A percentile compares a stretch with the other conserved stretches of the same genome.
Evolutionary conservation across 1,140 invertebrate species (phyloP).

Genomic region (Procambarus clarkii): DNA sequence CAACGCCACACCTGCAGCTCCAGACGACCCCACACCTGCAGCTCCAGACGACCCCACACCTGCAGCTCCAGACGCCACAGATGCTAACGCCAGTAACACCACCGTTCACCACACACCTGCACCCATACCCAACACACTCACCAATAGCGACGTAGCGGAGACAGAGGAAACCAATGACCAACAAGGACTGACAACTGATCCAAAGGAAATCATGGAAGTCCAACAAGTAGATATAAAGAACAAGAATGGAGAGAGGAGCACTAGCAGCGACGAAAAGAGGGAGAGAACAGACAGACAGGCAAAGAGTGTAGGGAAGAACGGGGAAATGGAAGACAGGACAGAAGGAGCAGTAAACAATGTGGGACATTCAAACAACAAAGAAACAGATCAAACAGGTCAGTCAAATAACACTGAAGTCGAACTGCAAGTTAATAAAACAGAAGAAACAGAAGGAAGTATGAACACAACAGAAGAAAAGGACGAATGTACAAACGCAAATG

Average conservation of each 20-base stretch:
- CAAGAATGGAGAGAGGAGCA: background rate
- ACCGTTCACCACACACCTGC: background rate
- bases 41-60: no score
- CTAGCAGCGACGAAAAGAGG: background rate
- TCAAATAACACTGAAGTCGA: no score
- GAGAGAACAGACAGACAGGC: background rate
- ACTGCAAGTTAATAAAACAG: no score
- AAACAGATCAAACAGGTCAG: no score
- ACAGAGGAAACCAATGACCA: background rate
- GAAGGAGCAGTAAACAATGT: background rate
- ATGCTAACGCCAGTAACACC: no score
- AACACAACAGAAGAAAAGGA: background rate
- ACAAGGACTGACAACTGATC: background rate
- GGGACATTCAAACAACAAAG: no score
- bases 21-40: no score
- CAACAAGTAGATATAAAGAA: background rate
- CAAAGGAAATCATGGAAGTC: background rate
- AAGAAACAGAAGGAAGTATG: background rate
- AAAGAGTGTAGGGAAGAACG: background rate
- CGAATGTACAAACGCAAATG: background rate
- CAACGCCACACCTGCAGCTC: no score
- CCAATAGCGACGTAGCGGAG: background rate
- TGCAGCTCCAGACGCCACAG: no score
- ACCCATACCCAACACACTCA: background rate
- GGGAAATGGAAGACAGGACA: background rate